A percentile compares a stretch with the other conserved stretches of the same genome.
Conservation (phyloP, 2,113 vertebrate species). For the Eulemur macaco region DNA sequence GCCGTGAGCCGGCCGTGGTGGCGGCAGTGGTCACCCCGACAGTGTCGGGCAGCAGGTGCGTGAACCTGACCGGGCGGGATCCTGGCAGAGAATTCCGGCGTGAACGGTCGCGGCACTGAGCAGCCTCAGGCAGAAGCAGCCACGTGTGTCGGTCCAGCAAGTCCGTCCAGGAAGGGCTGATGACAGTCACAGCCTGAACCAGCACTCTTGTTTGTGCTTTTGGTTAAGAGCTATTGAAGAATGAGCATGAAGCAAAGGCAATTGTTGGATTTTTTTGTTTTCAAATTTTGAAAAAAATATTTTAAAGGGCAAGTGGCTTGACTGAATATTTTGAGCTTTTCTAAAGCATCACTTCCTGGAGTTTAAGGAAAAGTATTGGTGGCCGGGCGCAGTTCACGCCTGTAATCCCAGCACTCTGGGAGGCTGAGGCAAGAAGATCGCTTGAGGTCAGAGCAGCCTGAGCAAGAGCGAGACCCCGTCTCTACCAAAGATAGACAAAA, state of each 20-base stretch:
- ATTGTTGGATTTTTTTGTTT: neutral
- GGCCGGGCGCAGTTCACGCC: too few relatives aligned
- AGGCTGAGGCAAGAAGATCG: too few relatives aligned
- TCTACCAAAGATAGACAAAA: too few relatives aligned
- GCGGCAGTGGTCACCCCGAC: neutral
- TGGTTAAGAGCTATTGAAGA: neutral
- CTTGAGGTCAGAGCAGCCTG: too few relatives aligned
- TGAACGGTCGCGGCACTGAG: fast-evolving
- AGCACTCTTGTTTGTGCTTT: neutral
- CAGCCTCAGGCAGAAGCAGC: neutral
- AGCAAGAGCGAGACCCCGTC: too few relatives aligned
- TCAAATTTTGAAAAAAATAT: neutral
- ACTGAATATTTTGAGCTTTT: neutral
- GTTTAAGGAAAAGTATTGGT: neutral
- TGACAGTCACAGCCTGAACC: neutral
- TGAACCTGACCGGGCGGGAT: fast-evolving
- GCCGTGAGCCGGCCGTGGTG: fast-evolving
- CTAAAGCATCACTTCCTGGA: fast-evolving
- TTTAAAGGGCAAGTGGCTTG: neutral
- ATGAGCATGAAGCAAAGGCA: neutral
- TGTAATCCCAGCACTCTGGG: too few relatives aligned
- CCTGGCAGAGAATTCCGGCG: neutral
- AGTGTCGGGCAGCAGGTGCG: neutral
- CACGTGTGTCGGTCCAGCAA: neutral
- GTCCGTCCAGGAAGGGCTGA: neutral